Conservation (phyloP, 2,113 vertebrate genomes). For the Strix aluco region DNA sequence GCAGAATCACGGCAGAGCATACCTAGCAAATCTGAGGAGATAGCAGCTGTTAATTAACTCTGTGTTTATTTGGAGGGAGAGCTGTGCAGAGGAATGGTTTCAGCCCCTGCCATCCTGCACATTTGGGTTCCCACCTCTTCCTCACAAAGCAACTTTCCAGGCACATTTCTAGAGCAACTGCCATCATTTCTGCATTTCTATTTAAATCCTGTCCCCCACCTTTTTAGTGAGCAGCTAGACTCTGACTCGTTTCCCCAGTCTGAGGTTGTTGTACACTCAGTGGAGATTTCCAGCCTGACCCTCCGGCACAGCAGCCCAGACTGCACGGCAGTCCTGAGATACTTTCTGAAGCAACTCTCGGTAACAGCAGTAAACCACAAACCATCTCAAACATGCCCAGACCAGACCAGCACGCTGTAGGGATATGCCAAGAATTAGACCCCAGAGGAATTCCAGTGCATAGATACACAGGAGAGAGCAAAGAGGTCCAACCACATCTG, state of each 20-base stretch:
- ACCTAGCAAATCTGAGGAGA: constrained; percentile 20
- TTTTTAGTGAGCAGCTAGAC: not conserved
- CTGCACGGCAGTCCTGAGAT: not conserved
- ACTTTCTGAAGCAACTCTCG: not conserved
- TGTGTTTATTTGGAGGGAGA: constrained; percentile 44
- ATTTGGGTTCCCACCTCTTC: fast-evolving
- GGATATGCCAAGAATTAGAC: not conserved
- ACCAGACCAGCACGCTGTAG: not conserved
- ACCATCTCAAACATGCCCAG: constrained; percentile 5
- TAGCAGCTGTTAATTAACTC: constrained; percentile 32
- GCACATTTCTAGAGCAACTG: not conserved
- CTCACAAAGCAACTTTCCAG: not conserved
- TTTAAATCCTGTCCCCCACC: not conserved
- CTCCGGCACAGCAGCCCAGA: not conserved
- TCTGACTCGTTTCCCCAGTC: not conserved
- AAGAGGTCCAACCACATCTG: not conserved
- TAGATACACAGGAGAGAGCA: not conserved
- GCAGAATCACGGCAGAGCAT: not conserved
- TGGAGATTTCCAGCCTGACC: not conserved
- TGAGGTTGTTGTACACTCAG: not conserved
- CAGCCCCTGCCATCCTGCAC: not conserved
- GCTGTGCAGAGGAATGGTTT: not conserved
- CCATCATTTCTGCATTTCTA: not conserved
- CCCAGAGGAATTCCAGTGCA: constrained; percentile 26
- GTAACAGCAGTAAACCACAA: not conserved